Evolutionary conservation across 2,888 invertebrate species (phyloP), one percentile per base, ranked within the genome.

Genomic region (Phortica okadai): DNA sequence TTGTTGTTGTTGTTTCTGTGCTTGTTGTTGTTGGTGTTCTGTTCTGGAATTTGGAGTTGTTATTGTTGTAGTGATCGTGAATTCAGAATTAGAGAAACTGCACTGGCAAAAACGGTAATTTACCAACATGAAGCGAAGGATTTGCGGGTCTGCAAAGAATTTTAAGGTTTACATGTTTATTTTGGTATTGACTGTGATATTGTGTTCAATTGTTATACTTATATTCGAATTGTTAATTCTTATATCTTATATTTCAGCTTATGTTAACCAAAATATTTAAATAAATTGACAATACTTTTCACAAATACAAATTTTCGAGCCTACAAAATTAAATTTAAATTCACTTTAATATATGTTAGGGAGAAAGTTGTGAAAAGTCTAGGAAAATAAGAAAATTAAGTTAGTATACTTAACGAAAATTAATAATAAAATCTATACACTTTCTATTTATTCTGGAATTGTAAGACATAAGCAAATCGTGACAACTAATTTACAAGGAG

Each of bases 51-150:
- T 78, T 76, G 59, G 72, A 77, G 21, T 81, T 83, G 78, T 82
- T 78, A 79, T 75, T 75, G 80, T 80, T 75, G 66, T 78, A 74
- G 73, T 76, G 41, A 76, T 78, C 67, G 76, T 50, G 14, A 70
- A 80, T 64, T 78, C 73, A 81, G 78, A 80, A 79, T 88, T 85
- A 90, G 83, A 89, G 85, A 86, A 90, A 90, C 87, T 90, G 91
- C 88, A 91, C 89, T 82, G 90, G 89, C 84, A 91, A 86, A 84
- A 89, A 90, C 83, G 90, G 87, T 88, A 90, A 85, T 89, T 90
- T 90, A 85, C 89, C 89, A 85, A 90, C 88, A 83, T 90, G 90
- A 82, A 90, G 86, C 87, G 89, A 88, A 84, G 90, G 83, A 88
- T 89, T 90, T 85, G 88, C 85, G 84, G 90, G 88, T 86, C 90